phyloP scores from a whole-genome alignment of 2,113 vertebrate species.

The Albula glossodonta region DNA sequence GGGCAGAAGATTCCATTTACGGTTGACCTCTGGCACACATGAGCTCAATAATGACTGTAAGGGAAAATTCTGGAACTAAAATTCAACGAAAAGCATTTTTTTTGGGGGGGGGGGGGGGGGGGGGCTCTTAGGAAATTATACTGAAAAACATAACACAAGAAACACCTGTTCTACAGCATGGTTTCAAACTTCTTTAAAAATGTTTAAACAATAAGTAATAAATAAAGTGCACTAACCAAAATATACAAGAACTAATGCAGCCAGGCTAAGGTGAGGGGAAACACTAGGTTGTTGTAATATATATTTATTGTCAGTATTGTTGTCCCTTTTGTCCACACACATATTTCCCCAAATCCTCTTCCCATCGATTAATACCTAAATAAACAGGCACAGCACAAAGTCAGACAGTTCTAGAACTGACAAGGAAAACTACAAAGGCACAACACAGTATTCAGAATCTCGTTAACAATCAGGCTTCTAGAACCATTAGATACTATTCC shows the following conservation, averaged over 20 bases:
- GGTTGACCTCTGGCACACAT: background rate
- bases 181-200: background rate
- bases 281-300: background rate
- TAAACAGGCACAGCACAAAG: background rate
- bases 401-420: background rate
- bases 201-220: background rate
- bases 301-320: background rate
- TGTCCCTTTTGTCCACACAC: background rate
- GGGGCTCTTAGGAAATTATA: background rate
- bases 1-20: background rate
- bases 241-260: background rate
- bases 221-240: conserved; percentile 13
- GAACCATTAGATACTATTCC: background rate
- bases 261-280: background rate
- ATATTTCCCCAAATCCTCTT: background rate
- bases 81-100: too few species aligned
- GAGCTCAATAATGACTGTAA: background rate
- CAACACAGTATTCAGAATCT: too few species aligned
- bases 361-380: background rate
- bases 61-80: too few species aligned
- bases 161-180: background rate
- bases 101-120: too few species aligned
- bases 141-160: background rate
- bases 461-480: background rate
- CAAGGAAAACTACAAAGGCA: background rate